Evolutionary conservation across 2,797 vertebrate species (phyloP).

Genomic region (Loriculus beryllinus): DNA sequence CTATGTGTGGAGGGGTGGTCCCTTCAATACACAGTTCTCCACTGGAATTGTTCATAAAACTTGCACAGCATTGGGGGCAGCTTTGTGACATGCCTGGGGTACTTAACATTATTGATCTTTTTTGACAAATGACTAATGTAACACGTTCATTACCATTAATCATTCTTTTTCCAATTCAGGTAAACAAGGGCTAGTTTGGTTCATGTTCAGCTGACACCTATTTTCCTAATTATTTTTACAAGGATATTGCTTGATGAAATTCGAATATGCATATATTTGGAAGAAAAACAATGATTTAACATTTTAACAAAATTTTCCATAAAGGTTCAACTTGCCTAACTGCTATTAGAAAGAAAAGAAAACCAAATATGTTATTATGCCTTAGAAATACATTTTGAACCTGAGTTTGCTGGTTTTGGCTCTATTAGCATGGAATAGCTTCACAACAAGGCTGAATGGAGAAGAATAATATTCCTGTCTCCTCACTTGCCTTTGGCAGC

Average conservation of each 20-base stretch:
- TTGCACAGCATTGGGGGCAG: slow-evolving; percentile 23
- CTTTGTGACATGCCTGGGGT: slow-evolving; percentile 33
- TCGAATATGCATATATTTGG: slow-evolving; percentile 34
- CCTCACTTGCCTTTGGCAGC: not conserved
- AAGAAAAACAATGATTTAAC: slow-evolving; percentile 50
- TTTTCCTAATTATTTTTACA: slow-evolving; percentile 19
- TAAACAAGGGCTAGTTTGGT: slow-evolving; percentile 28
- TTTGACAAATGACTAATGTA: slow-evolving; percentile 65
- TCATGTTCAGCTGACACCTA: not conserved
- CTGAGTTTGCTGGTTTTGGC: not conserved
- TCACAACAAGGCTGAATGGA: not conserved
- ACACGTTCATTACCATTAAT: slow-evolving; percentile 51
- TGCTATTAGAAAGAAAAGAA: not conserved
- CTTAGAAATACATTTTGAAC: not conserved
- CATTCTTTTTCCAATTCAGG: slow-evolving; percentile 33
- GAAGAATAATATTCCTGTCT: not conserved
- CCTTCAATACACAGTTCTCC: not conserved
- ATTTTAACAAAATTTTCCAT: not conserved
- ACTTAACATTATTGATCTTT: slow-evolving; percentile 60
- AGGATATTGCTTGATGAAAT: slow-evolving; percentile 47
- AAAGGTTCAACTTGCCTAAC: slow-evolving; percentile 38
- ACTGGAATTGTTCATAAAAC: not conserved
- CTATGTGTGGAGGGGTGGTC: not conserved
- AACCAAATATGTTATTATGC: not conserved
- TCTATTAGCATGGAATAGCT: not conserved